Base-by-base conservation (phyloP, 1,140 invertebrate genomes). In the Ephestia elutella region DNA sequence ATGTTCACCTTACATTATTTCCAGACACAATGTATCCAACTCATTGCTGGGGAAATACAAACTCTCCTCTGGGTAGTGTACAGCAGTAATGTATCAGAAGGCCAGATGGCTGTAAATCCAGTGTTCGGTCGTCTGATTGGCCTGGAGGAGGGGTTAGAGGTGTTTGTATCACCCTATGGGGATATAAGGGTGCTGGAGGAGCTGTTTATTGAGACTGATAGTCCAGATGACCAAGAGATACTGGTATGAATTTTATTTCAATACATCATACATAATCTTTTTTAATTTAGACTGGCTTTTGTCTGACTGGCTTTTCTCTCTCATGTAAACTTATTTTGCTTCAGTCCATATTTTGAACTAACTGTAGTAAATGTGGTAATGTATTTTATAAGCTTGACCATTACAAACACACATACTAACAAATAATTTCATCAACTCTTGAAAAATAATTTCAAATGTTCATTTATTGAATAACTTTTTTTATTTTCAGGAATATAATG, bases 401-500 rank as follows among this genome's bases (percentile, higher is more conserved):
- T n/a, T n/a, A n/a, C n/a, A n/a, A n/a, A n/a, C n/a, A n/a, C n/a
- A n/a, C n/a, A n/a, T n/a, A n/a, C n/a, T n/a, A n/a, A n/a, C n/a
- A n/a, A n/a, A n/a, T n/a, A n/a, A n/a, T n/a, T n/a, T n/a, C n/a
- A n/a, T n/a, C n/a, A n/a, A n/a, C n/a, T n/a, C n/a, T n/a, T n/a
- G n/a, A n/a, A n/a, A n/a, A n/a, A n/a, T n/a, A n/a, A n/a, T n/a
- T n/a, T n/a, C n/a, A n/a, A n/a, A n/a, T n/a, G n/a, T n/a, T n/a
- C n/a, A n/a, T n/a, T n/a, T n/a, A n/a, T n/a, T n/a, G n/a, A n/a
- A n/a, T n/a, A n/a, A n/a, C n/a, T n/a, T 35, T 35, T 17, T 15
- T 44, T 44, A 15, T 17, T 56, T 86, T 57, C 70, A 91, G 91
- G 90, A 91, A 79, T 72, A 89, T 56, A 90, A 91, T 74, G 82